Percentiles rank a stretch among this genome's conserved stretches.
Conservation (phyloP, 2,888 invertebrate species). For the Alloplasta piceator region DNA sequence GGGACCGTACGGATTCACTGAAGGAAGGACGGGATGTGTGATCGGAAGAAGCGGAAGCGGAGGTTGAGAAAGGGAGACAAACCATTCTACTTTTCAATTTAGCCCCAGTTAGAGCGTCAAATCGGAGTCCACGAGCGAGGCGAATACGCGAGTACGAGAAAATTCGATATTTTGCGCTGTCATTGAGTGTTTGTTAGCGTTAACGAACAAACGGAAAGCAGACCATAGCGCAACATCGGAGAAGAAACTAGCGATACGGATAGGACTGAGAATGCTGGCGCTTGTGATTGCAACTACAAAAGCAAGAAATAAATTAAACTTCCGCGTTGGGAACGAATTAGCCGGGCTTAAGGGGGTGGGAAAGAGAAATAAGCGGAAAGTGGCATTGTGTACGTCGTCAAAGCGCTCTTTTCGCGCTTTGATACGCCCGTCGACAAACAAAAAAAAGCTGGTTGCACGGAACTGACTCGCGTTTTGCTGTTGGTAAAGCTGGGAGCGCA, state of each 20-base stretch:
- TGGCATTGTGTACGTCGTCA: background rate
- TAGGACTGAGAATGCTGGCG: background rate
- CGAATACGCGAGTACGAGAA: background rate
- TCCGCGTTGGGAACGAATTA: slow-evolving; percentile 43
- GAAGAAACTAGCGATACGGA: background rate
- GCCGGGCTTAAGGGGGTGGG: slow-evolving; percentile 1
- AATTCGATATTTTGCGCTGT: slow-evolving; percentile 1
- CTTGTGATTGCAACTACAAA: slow-evolving; percentile 20
- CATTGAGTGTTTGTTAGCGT: slow-evolving; percentile 9
- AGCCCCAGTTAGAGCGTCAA: background rate
- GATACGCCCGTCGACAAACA: slow-evolving; percentile 27
- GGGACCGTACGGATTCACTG: background rate
- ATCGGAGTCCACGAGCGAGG: background rate
- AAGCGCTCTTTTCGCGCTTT: slow-evolving; percentile 40
- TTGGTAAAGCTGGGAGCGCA: slow-evolving; percentile 6
- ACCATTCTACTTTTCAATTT: background rate
- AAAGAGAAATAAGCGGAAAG: background rate
- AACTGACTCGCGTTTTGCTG: background rate
- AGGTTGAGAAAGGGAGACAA: too few relatives aligned
- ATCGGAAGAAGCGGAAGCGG: too few relatives aligned
- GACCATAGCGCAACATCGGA: too few relatives aligned
- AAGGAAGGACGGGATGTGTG: too few relatives aligned
- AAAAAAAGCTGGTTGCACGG: slow-evolving; percentile 22
- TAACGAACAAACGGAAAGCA: background rate
- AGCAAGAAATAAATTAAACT: slow-evolving; percentile 51